These are phyloP conservation scores for Chiridota heheva DNA, from an alignment of 35 echinoderm and acorn worm species.

Conservation along the genomic window DNA sequence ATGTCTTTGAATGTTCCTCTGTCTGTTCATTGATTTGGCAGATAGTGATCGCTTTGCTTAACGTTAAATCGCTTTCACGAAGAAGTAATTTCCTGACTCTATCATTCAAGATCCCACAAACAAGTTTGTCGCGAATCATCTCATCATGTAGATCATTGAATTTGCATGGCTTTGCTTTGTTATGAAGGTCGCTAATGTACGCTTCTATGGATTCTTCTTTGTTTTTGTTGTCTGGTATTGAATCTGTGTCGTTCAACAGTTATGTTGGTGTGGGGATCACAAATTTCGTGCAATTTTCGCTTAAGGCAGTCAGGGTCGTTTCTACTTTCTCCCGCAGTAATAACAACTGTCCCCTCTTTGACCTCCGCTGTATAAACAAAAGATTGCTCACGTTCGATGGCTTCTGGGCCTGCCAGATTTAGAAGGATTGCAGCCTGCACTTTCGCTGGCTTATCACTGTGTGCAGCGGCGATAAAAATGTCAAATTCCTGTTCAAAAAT, in stretches of 20 bases:
- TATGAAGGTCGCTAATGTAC: conserved; percentile 48
- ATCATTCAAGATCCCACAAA: conserved; percentile 49
- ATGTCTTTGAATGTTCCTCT: not conserved
- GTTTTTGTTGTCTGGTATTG: conserved; percentile 41
- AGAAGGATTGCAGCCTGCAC: not conserved
- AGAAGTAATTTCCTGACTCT: conserved; percentile 44
- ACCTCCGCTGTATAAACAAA: not conserved
- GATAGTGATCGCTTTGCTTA: conserved; percentile 43
- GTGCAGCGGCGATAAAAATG: too few species aligned
- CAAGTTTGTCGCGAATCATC: conserved; percentile 52
- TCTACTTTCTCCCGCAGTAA: not conserved
- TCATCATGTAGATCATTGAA: conserved; percentile 61
- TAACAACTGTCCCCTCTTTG: not conserved
- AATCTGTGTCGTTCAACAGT: conserved; percentile 41
- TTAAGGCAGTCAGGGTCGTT: conserved; percentile 13
- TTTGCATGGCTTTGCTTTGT: conserved; percentile 46
- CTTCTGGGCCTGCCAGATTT: conserved; percentile 4
- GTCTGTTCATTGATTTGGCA: conserved; percentile 35
- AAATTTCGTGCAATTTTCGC: conserved; percentile 15
- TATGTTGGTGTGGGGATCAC: conserved; percentile 30
- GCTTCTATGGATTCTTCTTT: conserved; percentile 42
- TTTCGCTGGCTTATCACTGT: too few species aligned
- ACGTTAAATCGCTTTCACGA: conserved; percentile 28
- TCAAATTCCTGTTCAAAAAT: too few species aligned
- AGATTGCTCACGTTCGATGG: conserved; percentile 8